A percentile compares a stretch with the other conserved stretches of the same genome.
Evolutionary conservation across 1,140 invertebrate genomes (phyloP).

Genomic region (Heterodera schachtii): DNA sequence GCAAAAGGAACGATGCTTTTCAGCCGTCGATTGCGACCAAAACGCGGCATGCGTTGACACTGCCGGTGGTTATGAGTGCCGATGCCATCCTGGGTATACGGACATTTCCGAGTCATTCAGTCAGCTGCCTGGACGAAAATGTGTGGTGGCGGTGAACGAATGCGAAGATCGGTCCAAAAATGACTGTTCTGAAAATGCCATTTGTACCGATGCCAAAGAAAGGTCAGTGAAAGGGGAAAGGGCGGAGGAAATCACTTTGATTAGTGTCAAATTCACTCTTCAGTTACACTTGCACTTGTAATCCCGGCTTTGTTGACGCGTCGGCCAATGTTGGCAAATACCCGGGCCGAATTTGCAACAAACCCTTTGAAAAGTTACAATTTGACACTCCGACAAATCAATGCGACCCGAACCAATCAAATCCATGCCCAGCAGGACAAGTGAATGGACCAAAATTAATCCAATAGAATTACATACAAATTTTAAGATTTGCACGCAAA

Average conservation of each 20-base stretch:
- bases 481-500: neutral
- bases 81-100: slow-evolving; percentile 62
- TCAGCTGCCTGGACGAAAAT: slow-evolving; percentile 56
- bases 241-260: neutral
- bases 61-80: slow-evolving; percentile 53
- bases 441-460: neutral
- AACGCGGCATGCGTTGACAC: slow-evolving; percentile 64
- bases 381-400: slow-evolving; percentile 11
- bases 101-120: slow-evolving; percentile 63
- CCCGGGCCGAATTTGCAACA: slow-evolving; percentile 61
- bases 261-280: neutral
- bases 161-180: slow-evolving; percentile 81
- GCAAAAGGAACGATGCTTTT: neutral
- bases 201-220: slow-evolving; percentile 78
- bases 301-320: slow-evolving; percentile 61
- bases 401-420: slow-evolving; percentile 11
- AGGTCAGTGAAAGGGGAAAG: slow-evolving; percentile 22
- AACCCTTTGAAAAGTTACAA: slow-evolving; percentile 48
- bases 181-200: slow-evolving; percentile 82
- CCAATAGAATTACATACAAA: neutral
- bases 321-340: slow-evolving; percentile 62
- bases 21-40: slow-evolving; percentile 58
- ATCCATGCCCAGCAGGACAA: slow-evolving; percentile 41
- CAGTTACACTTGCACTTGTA: slow-evolving; percentile 54
- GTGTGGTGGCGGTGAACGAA: slow-evolving; percentile 79